Conservation (phyloP, 2,797 vertebrate genomes). For the Melanotaenia nigrans region DNA sequence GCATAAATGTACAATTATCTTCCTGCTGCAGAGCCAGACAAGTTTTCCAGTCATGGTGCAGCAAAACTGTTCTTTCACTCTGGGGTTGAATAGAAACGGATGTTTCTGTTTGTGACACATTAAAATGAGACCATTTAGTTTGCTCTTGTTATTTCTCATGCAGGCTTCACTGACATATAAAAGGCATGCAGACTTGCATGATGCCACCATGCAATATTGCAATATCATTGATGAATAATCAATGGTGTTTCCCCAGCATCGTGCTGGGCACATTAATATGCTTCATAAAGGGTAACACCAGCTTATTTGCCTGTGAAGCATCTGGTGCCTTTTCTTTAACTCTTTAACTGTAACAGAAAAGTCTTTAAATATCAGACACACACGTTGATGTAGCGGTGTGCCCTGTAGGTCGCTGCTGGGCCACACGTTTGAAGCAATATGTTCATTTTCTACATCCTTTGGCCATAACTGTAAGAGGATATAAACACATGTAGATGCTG, state of each 20-base stretch:
- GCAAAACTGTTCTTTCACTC: too few relatives aligned
- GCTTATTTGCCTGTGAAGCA: background rate
- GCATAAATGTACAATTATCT: too few relatives aligned
- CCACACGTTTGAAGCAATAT: background rate
- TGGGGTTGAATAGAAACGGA: too few relatives aligned
- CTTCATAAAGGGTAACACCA: conserved; percentile 8
- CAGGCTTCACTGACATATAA: background rate
- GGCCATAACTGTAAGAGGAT: background rate
- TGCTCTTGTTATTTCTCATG: background rate
- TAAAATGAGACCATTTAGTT: background rate
- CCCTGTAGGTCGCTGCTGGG: background rate
- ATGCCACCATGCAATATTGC: background rate
- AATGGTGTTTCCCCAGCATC: background rate
- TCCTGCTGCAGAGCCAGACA: too few relatives aligned
- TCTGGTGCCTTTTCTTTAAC: background rate
- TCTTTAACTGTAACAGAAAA: background rate
- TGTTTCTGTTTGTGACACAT: background rate
- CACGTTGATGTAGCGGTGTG: background rate
- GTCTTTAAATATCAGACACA: background rate
- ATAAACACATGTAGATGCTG: conserved; percentile 1
- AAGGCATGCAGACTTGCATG: background rate
- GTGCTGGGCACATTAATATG: background rate
- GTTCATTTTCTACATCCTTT: background rate
- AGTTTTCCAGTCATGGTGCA: too few relatives aligned
- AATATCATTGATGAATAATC: background rate